phyloP scores from a whole-genome alignment of 92 coral and sea anemone species.

The Zoanthus solanderi region DNA sequence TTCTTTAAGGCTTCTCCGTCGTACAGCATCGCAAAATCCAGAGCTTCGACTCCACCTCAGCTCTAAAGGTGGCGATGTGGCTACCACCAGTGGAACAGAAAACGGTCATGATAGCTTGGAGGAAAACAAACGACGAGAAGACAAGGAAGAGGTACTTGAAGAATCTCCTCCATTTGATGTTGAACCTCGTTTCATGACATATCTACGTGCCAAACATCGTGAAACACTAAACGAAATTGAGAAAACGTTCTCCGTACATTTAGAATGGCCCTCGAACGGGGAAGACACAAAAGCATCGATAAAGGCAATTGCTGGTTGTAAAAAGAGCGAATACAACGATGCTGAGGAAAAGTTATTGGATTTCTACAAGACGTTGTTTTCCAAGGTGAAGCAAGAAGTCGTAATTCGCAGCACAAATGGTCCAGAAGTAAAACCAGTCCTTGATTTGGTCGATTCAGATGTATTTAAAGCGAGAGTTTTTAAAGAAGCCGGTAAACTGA shows the following conservation, averaged over 20 bases:
- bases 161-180: conserved; percentile 24
- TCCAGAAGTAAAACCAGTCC: neutral
- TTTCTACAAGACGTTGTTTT: neutral
- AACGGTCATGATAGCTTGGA: neutral
- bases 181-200: conserved; percentile 22
- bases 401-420: neutral
- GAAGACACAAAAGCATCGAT: neutral
- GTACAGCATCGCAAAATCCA: conserved; percentile 29
- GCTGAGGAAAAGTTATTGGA: conserved; percentile 9
- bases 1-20: conserved; percentile 1
- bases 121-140: neutral
- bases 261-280: conserved; percentile 24
- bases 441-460: neutral
- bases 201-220: neutral
- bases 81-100: neutral
- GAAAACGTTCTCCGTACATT: neutral
- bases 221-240: neutral
- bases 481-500: neutral
- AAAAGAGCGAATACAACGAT: neutral
- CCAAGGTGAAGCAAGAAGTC: conserved; percentile 23
- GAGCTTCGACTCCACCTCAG: conserved; percentile 12
- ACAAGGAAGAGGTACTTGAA: neutral
- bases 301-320: conserved; percentile 21
- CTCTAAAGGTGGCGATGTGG: neutral
- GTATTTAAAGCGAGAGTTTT: neutral